A percentile compares a stretch with the other conserved stretches of the same genome.
Evolutionary conservation across 2,888 invertebrate genomes (phyloP).

Genomic region (Xestia xanthographa): DNA sequence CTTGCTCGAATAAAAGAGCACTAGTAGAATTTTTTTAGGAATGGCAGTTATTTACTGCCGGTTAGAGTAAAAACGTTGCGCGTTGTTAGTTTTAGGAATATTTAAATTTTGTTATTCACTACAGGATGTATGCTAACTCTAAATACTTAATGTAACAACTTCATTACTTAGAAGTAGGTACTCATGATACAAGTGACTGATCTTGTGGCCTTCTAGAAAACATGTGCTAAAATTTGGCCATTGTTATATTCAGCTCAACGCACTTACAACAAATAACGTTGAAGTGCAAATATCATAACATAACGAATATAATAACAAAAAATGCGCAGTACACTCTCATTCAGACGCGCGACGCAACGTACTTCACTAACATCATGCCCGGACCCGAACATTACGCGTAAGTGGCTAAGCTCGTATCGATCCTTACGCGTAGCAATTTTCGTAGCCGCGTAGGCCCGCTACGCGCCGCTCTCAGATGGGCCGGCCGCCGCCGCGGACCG

Average conservation of each 20-base stretch:
- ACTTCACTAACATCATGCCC: slow-evolving; percentile 7
- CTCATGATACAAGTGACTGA: neutral
- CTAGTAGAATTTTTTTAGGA: neutral
- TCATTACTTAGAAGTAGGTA: neutral
- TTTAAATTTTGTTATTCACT: neutral
- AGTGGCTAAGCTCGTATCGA: slow-evolving; percentile 38
- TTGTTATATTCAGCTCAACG: slow-evolving; percentile 3
- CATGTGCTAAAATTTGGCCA: neutral
- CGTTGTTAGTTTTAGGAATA: neutral
- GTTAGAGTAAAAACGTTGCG: neutral
- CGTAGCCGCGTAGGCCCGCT: slow-evolving; percentile 42
- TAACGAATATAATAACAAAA: neutral
- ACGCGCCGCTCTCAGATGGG: slow-evolving; percentile 19
- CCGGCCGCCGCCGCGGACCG: neutral
- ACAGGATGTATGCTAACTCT: neutral
- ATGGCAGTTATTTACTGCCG: neutral
- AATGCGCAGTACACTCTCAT: neutral
- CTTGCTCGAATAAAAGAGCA: neutral
- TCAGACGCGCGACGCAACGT: slow-evolving; percentile 4
- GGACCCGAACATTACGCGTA: slow-evolving; percentile 40
- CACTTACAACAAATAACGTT: neutral
- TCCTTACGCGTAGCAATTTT: slow-evolving; percentile 43
- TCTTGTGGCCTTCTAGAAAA: neutral
- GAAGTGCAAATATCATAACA: slow-evolving; percentile 4
- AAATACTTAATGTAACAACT: neutral